phyloP scores from a whole-genome alignment of 2,113 vertebrate genomes.

The Camarhynchus parvulus region DNA sequence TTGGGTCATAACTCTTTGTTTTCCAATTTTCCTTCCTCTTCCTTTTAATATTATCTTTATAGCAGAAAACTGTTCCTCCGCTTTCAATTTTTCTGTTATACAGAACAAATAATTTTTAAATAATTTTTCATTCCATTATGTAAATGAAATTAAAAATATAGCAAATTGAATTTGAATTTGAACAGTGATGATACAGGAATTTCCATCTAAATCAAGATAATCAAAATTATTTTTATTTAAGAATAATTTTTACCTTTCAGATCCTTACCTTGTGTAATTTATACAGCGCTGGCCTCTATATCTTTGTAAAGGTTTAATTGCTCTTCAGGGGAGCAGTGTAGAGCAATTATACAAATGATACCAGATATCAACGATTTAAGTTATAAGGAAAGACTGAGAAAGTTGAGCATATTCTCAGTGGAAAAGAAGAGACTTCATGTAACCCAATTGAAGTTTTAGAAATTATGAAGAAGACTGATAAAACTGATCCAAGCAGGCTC shows the following conservation, averaged over 20 bases:
- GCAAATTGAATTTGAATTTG: conserved; percentile 3
- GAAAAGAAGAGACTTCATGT: conserved; percentile 67
- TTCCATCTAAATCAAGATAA: conserved; percentile 28
- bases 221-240: conserved; percentile 47
- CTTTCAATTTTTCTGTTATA: neutral
- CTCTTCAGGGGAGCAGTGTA: conserved; percentile 63
- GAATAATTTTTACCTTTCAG: conserved; percentile 50
- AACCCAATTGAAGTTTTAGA: conserved; percentile 70
- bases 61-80: neutral
- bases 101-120: conserved; percentile 10
- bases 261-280: conserved; percentile 51
- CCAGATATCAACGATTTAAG: conserved; percentile 58
- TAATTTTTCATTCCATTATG: neutral
- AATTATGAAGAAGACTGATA: conserved; percentile 68
- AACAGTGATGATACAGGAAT: neutral
- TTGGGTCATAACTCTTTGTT: neutral
- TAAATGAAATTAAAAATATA: conserved; percentile 33
- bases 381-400: conserved; percentile 55
- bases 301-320: conserved; percentile 71
- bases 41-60: neutral
- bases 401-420: conserved; percentile 71
- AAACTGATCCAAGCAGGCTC: conserved; percentile 74
- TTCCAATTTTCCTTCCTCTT: neutral
- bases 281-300: conserved; percentile 48
- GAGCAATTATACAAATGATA: conserved; percentile 71